Base-by-base conservation (phyloP, 2,888 invertebrate genomes). In the Drosophila nr. perissopoda region DNA sequence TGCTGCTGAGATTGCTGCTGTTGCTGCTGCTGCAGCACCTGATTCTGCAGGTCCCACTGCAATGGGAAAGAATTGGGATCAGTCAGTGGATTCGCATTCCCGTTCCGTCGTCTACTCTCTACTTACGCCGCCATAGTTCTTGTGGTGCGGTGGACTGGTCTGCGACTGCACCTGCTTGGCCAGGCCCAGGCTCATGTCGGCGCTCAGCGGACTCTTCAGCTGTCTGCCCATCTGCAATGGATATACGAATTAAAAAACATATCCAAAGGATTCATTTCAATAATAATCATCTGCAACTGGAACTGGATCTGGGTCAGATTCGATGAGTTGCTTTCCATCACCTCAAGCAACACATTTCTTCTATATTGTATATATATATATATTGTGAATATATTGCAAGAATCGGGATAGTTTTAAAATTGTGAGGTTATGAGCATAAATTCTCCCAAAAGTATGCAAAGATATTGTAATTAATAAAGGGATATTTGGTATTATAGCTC, bases 141-240 rank as follows among this genome's bases (percentile, higher is more conserved):
- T 93, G 84, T 93, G 93, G 77, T 93, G 93, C 69, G 93, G 93
- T 79, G 93, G 93, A 88, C 93, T 93, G 73, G 92, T 92, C 80
- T 93, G 93, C 65, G 93, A 92, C 83, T 93, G 93, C 77, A 92
- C 92, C 84, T 93, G 93, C 78, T 93, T 93, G 69, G 92, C 92
- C 79, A 93, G 76, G 65, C 92, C 93, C 51, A 93, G 84, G 74
- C 91, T 93, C 78, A 92, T 92, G 76, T 93, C 93, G 54, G 92
- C 91, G 61, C 92, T 92, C 61, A 93, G 77, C 11, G 93, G 93
- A 81, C 93, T 93, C 77, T 93, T 93, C 51, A 93, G 78, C 72
- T 93, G 93, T 29, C 93, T 90, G 51, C 93, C 93, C 92, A 92
- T 92, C 93, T 93, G 67, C 31, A 78, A 54, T 29, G 53, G 36